Conservation (phyloP, 2,888 invertebrate genomes). For the Drosophila merina region DNA sequence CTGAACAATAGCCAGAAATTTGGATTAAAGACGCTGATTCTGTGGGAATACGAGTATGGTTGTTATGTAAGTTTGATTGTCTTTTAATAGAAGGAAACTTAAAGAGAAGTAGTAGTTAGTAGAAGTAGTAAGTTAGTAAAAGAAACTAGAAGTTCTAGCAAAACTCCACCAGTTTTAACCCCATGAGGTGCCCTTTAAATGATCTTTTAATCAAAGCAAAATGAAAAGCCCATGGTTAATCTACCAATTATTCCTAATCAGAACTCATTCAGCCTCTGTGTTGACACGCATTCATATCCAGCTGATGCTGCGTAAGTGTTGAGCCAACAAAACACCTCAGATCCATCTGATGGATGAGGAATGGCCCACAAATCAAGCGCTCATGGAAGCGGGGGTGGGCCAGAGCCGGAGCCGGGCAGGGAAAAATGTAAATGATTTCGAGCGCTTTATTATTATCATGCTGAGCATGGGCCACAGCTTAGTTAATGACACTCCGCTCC, state of each 20-base stretch:
- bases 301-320: slow-evolving; percentile 30
- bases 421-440: slow-evolving; percentile 69
- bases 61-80: slow-evolving; percentile 77
- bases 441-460: slow-evolving; percentile 69
- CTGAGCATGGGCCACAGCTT: slow-evolving; percentile 63
- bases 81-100: not conserved
- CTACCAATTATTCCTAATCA: slow-evolving; percentile 15
- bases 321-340: slow-evolving; percentile 26
- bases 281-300: slow-evolving; percentile 27
- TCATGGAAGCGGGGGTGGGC: slow-evolving; percentile 18
- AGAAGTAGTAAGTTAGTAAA: too few species aligned
- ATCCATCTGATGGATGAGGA: slow-evolving; percentile 32
- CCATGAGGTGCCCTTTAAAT: not conserved
- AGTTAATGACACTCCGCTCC: slow-evolving; percentile 69
- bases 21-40: slow-evolving; percentile 54
- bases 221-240: not conserved
- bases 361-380: slow-evolving; percentile 51
- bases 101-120: too few species aligned
- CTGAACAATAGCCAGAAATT: not conserved
- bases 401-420: not conserved
- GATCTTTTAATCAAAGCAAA: not conserved
- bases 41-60: slow-evolving; percentile 75
- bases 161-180: not conserved
- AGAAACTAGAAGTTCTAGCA: too few species aligned
- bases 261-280: slow-evolving; percentile 7